A percentile compares a stretch with the other conserved stretches of the same genome.
Evolutionary conservation across 2,797 vertebrate species (phyloP).

Genomic region (Manis crassicaudata): DNA sequence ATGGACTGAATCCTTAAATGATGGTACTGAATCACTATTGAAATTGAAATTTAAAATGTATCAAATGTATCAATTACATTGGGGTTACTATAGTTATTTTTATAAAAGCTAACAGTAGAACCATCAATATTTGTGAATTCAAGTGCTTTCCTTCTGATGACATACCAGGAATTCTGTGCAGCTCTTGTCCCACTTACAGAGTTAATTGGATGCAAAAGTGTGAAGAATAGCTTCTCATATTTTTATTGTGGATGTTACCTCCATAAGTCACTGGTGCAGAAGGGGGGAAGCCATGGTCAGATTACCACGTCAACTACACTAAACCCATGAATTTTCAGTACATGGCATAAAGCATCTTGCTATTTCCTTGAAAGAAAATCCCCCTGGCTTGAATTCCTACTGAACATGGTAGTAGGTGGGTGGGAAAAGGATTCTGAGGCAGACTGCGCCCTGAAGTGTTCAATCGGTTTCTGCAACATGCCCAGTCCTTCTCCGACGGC

Average conservation of each 20-base stretch:
- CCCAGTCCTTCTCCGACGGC: neutral
- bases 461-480: accelerated
- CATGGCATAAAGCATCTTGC: conserved; percentile 24
- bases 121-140: conserved; percentile 57
- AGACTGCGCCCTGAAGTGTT: accelerated
- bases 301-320: neutral
- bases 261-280: conserved; percentile 63
- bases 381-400: neutral
- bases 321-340: neutral
- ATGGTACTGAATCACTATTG: neutral
- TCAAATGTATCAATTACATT: conserved; percentile 14
- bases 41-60: conserved; percentile 27
- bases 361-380: neutral
- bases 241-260: conserved; percentile 72
- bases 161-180: conserved; percentile 16
- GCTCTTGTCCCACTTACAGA: conserved; percentile 53
- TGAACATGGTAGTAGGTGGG: neutral
- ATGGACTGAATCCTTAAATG: neutral
- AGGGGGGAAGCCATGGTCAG: neutral
- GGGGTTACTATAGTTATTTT: conserved; percentile 26
- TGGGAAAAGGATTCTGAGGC: neutral
- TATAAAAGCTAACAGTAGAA: conserved; percentile 27
- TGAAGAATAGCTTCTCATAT: conserved; percentile 64
- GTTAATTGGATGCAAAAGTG: conserved; percentile 67
- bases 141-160: conserved; percentile 68